phyloP scores from a whole-genome alignment of 2,888 invertebrate genomes.

The Ormia ochracea region DNA sequence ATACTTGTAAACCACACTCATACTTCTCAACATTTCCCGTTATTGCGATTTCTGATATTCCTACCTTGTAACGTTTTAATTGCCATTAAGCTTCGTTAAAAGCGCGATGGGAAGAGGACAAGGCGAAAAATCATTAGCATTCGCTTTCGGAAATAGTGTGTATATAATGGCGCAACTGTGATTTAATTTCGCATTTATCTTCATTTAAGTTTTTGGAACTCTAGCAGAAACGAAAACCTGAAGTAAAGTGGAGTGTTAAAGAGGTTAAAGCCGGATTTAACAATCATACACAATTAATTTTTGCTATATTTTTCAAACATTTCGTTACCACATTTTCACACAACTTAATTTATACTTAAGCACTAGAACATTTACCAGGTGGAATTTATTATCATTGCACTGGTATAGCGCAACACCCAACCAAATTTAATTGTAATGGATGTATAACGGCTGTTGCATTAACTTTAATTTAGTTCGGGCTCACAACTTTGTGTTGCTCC shows the following conservation, averaged over 20 bases:
- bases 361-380: background rate
- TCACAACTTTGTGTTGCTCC: constrained; percentile 29
- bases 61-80: constrained; percentile 46
- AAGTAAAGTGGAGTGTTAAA: background rate
- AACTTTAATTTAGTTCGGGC: constrained; percentile 26
- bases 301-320: background rate
- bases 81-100: constrained; percentile 12
- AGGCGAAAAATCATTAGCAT: constrained; percentile 50
- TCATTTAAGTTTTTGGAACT: constrained; percentile 23
- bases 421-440: constrained; percentile 10
- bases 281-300: constrained; percentile 3
- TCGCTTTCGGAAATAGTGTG: constrained; percentile 34
- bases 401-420: background rate
- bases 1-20: too few species aligned
- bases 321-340: background rate
- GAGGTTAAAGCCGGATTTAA: constrained; percentile 48
- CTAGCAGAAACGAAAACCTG: background rate
- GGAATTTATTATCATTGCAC: background rate
- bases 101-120: background rate
- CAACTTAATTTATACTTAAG: constrained; percentile 22
- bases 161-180: constrained; percentile 40
- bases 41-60: background rate
- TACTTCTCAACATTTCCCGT: background rate
- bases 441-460: constrained; percentile 53
- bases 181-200: constrained; percentile 55